A percentile compares a stretch with the other conserved stretches of the same genome.
phyloP scores from a whole-genome alignment of 2,797 vertebrate genomes.

The Arctocebus calabarensis region DNA sequence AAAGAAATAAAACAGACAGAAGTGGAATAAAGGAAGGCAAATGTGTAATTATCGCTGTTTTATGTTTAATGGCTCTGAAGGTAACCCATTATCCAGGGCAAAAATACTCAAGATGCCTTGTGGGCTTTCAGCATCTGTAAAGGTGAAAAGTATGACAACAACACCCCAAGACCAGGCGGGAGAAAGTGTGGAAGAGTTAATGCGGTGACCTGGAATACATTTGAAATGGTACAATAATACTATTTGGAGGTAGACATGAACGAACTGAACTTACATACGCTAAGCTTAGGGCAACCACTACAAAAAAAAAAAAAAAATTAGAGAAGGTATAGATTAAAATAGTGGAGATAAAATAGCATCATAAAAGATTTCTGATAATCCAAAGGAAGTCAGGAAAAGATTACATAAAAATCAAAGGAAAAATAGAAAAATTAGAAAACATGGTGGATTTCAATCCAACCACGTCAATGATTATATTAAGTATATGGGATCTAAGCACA shows the following conservation, averaged over 20 bases:
- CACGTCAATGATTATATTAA: not conserved
- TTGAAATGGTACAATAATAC: not conserved
- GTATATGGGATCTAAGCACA: too few species aligned
- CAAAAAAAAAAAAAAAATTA: not conserved
- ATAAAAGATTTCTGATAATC: not conserved
- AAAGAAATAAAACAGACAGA: not conserved
- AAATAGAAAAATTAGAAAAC: not conserved
- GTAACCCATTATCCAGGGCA: not conserved
- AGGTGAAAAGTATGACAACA: not conserved
- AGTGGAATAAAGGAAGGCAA: not conserved
- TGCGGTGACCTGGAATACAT: not conserved
- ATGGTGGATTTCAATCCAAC: not conserved
- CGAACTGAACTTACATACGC: not conserved
- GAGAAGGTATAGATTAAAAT: not conserved
- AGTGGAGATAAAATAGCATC: not conserved
- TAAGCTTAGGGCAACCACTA: not conserved
- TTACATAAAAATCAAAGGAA: not conserved
- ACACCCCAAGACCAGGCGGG: accelerated
- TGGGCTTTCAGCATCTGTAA: not conserved
- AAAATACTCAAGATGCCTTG: not conserved
- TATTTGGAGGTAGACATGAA: not conserved
- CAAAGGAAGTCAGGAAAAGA: not conserved
- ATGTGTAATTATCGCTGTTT: not conserved
- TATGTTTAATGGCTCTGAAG: not conserved
- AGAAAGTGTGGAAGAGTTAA: not conserved